A percentile compares a stretch with the other conserved stretches of the same genome.
Conservation (phyloP, 2,113 vertebrate species). For the Lepus americanus region DNA sequence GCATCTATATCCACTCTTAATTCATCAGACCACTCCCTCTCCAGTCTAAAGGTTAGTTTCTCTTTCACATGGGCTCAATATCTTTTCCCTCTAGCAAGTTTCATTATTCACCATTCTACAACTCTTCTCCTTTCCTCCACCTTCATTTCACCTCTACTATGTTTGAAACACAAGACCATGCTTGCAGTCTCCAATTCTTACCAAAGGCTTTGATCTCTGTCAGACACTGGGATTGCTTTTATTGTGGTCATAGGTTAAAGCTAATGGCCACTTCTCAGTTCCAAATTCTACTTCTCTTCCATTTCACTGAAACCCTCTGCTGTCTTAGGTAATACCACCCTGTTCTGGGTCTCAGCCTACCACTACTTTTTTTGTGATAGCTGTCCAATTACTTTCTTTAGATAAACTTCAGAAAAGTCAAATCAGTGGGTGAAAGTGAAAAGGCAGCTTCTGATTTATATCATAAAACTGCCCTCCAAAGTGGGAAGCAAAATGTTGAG, state of each 20-base stretch:
- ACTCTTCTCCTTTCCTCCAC: background rate
- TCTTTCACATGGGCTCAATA: background rate
- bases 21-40: background rate
- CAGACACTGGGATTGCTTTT: background rate
- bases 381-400: background rate
- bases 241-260: background rate
- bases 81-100: background rate
- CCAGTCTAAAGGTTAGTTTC: background rate
- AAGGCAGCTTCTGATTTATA: background rate
- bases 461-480: slow-evolving; percentile 24
- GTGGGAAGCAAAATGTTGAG: slow-evolving; percentile 1
- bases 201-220: background rate
- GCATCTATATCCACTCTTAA: background rate
- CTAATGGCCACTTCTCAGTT: background rate
- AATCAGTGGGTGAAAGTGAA: background rate
- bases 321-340: background rate
- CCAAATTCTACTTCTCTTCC: background rate
- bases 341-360: background rate
- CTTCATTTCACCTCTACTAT: background rate
- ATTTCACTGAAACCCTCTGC: background rate
- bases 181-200: background rate
- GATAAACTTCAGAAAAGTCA: background rate
- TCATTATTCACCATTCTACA: background rate
- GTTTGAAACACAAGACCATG: background rate
- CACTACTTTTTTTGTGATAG: background rate